Conservation (phyloP, 2,888 invertebrate species). For the Drosophila dives region DNA sequence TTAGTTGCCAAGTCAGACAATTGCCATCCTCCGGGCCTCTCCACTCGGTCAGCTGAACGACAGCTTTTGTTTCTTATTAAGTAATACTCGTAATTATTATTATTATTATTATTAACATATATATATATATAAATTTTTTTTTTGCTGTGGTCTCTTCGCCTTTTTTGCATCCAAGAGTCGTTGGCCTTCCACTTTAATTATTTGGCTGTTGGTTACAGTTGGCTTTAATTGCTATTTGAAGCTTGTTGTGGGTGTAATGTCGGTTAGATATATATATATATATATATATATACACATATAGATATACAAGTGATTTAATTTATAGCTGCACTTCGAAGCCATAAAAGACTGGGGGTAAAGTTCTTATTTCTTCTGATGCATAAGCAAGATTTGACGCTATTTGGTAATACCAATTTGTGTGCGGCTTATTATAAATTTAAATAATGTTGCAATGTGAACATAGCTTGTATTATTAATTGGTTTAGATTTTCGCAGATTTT, state of each 20-base stretch:
- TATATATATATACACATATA: background rate
- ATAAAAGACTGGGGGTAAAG: constrained; percentile 2
- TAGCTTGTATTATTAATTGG: background rate
- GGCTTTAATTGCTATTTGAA: constrained; percentile 59
- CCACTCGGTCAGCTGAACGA: constrained; percentile 7
- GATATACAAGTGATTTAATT: background rate
- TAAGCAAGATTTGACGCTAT: constrained; percentile 23
- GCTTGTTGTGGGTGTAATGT: constrained; percentile 42
- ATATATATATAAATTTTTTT: background rate
- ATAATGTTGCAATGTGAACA: constrained; percentile 18
- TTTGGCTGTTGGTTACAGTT: constrained; percentile 50
- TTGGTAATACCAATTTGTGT: constrained; percentile 29
- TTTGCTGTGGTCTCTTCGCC: constrained; percentile 9
- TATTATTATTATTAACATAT: constrained; percentile 20
- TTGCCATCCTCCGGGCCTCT: background rate
- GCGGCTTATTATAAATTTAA: background rate
- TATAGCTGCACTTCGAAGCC: constrained; percentile 4
- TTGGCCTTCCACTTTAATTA: constrained; percentile 55
- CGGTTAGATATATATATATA: background rate
- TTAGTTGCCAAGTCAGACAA: constrained; percentile 5
- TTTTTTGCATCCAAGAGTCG: constrained; percentile 38
- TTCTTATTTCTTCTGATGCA: constrained; percentile 35
- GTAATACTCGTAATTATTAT: constrained; percentile 62
- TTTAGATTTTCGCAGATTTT: background rate
- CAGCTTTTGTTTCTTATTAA: constrained; percentile 38